Evolutionary conservation across 2,797 vertebrate species (phyloP).

Genomic region (Tinamus major): DNA sequence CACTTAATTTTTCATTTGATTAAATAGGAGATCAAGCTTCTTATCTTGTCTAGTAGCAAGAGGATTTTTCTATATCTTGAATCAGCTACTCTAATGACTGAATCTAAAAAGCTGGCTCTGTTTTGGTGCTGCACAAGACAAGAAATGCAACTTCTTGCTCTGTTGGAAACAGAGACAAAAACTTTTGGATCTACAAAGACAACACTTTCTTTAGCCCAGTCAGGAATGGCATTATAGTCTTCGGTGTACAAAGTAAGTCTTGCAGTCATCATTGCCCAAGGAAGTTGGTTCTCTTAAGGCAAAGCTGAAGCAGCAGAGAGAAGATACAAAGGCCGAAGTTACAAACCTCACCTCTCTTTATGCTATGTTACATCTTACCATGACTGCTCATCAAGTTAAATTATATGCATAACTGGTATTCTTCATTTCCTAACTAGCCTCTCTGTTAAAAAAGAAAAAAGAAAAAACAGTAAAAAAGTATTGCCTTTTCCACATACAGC

Average conservation of each 20-base stretch:
- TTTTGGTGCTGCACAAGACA: not conserved
- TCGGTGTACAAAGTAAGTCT: not conserved
- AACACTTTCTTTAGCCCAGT: not conserved
- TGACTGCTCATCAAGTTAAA: not conserved
- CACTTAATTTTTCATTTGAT: not conserved
- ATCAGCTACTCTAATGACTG: not conserved
- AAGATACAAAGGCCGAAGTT: not conserved
- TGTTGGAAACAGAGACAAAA: not conserved
- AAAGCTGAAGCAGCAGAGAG: not conserved
- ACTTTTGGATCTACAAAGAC: not conserved
- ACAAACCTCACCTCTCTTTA: not conserved
- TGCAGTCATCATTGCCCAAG: not conserved
- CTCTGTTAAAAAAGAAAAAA: not conserved
- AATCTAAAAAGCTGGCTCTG: not conserved
- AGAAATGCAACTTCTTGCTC: not conserved
- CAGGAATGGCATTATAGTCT: not conserved
- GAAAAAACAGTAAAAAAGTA: not conserved
- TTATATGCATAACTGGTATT: not conserved
- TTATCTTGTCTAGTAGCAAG: not conserved
- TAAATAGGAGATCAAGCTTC: not conserved
- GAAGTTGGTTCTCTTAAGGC: not conserved
- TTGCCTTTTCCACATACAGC: constrained; percentile 28
- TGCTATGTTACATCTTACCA: not conserved
- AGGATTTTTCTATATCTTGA: not conserved
- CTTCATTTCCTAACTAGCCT: constrained; percentile 3